A percentile compares a stretch with the other conserved stretches of the same genome.
Conservation (phyloP, 1,140 invertebrate genomes). For the Polypedilum pembai region DNA sequence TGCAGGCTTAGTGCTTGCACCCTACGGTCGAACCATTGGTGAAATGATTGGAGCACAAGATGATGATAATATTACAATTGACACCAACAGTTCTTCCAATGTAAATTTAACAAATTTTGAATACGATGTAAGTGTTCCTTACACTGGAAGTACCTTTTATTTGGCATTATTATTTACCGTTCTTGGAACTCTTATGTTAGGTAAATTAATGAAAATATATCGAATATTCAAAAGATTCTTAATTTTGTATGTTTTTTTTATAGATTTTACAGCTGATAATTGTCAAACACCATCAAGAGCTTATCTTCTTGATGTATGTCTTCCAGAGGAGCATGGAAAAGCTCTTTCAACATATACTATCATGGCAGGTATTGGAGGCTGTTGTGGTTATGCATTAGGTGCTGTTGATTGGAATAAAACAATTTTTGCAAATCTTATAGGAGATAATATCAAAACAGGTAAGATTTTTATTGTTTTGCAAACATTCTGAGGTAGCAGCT, state of each 20-base stretch:
- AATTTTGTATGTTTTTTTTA: no score
- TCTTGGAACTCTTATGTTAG: constrained; percentile 66
- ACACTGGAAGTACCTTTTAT: constrained; percentile 33
- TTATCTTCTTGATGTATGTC: constrained; percentile 72
- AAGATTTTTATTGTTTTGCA: background rate
- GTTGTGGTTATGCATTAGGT: constrained; percentile 70
- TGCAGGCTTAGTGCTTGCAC: constrained; percentile 53
- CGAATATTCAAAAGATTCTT: no score
- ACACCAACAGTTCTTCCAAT: constrained; percentile 30
- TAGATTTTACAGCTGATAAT: constrained; percentile 76
- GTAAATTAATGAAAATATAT: no score
- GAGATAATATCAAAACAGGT: constrained; percentile 61
- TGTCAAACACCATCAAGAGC: constrained; percentile 74
- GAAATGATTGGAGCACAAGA: constrained; percentile 55
- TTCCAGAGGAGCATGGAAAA: constrained; percentile 68
- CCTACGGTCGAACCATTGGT: constrained; percentile 66
- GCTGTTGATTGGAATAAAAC: constrained; percentile 73
- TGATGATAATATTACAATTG: constrained; percentile 32
- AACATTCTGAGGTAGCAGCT: no score
- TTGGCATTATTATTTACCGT: constrained; percentile 66
- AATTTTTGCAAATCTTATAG: constrained; percentile 55
- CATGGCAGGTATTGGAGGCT: constrained; percentile 76
- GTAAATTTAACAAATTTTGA: background rate
- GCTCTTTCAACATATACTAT: constrained; percentile 76
- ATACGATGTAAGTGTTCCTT: constrained; percentile 30